phyloP scores from a whole-genome alignment of 2,113 vertebrate genomes.

The Crotophaga sulcirostris region DNA sequence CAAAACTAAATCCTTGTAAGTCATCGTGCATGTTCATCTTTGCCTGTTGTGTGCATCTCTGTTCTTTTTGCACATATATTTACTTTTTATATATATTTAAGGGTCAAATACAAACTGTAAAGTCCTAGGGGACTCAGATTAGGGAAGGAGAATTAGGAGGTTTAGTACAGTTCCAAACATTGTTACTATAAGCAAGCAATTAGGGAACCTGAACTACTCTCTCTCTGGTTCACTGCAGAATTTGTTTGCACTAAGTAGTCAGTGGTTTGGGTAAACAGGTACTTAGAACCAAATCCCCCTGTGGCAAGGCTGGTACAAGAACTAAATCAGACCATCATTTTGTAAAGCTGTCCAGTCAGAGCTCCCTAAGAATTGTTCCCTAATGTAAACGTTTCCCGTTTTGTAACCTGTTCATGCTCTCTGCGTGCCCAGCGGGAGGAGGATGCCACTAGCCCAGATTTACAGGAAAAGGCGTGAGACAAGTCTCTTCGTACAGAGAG shows the following conservation, averaged over 20 bases:
- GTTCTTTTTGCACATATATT: not conserved
- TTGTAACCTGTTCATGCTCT: not conserved
- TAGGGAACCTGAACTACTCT: not conserved
- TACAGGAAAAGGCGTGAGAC: not conserved
- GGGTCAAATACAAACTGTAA: not conserved
- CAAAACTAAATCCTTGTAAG: not conserved
- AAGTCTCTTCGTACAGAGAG: not conserved
- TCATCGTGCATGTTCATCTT: not conserved
- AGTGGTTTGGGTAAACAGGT: not conserved
- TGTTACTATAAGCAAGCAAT: not conserved
- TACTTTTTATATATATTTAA: not conserved
- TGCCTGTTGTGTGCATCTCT: not conserved
- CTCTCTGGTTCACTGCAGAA: not conserved
- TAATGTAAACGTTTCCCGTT: not conserved
- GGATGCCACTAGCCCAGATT: not conserved
- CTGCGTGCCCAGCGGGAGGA: not conserved
- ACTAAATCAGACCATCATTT: not conserved
- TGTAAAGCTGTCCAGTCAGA: not conserved
- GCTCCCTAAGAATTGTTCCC: not conserved
- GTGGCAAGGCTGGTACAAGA: not conserved
- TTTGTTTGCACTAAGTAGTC: not conserved
- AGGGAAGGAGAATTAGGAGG: not conserved
- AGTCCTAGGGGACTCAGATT: not conserved
- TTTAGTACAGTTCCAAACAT: not conserved
- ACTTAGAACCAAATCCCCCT: not conserved